These are phyloP conservation scores for Pyxicephalus adspersus DNA, from an alignment of 2,113 vertebrate genomes.

Conservation along the genomic window DNA sequence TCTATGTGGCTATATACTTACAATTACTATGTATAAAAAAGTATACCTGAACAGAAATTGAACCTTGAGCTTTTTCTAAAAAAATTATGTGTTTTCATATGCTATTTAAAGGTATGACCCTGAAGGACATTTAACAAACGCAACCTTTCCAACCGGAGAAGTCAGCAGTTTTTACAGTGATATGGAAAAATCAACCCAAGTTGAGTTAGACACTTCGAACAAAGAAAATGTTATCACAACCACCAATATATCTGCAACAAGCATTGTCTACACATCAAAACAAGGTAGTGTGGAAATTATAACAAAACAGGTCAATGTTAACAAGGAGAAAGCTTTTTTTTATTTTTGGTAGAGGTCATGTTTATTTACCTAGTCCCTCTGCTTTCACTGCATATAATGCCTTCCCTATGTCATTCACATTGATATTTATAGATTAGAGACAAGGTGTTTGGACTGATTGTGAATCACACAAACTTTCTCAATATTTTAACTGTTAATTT, in stretches of 20 bases:
- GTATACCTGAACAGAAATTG: background rate
- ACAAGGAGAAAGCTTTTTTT: background rate
- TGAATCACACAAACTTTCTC: background rate
- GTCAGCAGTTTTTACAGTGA: conserved; percentile 92
- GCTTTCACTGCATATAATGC: background rate
- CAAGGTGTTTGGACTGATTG: background rate
- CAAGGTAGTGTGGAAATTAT: conserved; percentile 77
- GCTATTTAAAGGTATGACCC: conserved; percentile 82
- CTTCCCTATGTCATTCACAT: background rate
- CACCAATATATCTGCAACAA: conserved; percentile 91
- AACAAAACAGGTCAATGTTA: background rate
- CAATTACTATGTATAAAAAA: no score
- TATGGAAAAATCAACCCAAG: conserved; percentile 86
- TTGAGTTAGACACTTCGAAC: conserved; percentile 88
- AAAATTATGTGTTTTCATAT: conserved; percentile 40
- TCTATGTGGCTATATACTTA: no score
- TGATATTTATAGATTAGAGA: no score
- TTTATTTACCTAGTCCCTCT: no score
- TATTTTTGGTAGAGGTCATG: no score
- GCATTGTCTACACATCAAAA: conserved; percentile 89
- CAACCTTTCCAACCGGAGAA: conserved; percentile 90
- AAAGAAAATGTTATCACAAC: conserved; percentile 88
- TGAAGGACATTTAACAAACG: conserved; percentile 90
- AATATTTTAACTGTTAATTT: background rate
- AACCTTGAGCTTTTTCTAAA: background rate